phyloP scores from a whole-genome alignment of 2,113 vertebrate genomes.

The Bubo scandiacus region DNA sequence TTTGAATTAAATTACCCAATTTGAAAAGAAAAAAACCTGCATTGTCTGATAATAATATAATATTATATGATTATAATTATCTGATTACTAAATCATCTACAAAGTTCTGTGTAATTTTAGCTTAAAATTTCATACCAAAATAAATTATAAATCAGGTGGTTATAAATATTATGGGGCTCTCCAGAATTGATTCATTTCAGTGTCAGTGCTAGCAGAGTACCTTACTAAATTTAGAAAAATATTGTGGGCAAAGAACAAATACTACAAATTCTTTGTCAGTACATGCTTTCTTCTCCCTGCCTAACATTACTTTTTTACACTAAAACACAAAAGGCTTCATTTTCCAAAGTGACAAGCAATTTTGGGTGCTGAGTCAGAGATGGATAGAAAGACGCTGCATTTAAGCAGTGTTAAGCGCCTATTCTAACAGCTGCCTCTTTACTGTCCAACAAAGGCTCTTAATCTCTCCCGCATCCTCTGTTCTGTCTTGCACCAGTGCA shows the following conservation, averaged over 20 bases:
- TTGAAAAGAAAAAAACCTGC: neutral
- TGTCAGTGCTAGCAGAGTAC: neutral
- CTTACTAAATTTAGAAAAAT: constrained; percentile 26
- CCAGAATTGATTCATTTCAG: constrained; percentile 3
- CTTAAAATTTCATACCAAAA: neutral
- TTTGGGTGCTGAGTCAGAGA: neutral
- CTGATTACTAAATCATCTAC: neutral
- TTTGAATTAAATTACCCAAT: neutral
- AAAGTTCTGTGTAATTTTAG: neutral
- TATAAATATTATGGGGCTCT: neutral
- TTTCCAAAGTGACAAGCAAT: neutral
- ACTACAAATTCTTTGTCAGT: neutral
- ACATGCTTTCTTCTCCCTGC: neutral
- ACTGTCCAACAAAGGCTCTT: neutral
- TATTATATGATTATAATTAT: neutral
- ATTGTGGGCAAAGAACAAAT: neutral
- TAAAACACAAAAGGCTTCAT: neutral
- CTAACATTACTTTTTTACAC: neutral
- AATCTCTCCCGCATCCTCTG: neutral
- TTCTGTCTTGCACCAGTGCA: neutral
- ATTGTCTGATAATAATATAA: neutral
- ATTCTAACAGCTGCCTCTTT: neutral
- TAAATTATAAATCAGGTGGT: neutral
- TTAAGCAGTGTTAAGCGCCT: neutral
- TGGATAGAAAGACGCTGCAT: neutral